Percentiles rank a stretch among this genome's conserved stretches.
Evolutionary conservation across 2,113 vertebrate genomes (phyloP).

Genomic region (Menura novaehollandiae): DNA sequence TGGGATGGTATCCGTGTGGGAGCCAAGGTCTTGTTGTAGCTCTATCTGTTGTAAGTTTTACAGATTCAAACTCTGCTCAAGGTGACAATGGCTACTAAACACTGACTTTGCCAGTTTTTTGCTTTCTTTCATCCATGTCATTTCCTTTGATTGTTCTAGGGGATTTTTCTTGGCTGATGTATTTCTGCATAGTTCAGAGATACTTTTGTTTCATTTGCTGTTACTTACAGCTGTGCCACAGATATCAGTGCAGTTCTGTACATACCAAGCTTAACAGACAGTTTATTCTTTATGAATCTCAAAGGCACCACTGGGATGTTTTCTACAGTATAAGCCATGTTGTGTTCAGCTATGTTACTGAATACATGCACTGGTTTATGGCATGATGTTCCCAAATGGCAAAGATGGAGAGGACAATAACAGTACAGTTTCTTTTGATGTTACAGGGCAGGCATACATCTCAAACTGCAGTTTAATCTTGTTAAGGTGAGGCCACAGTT

Average conservation of each 20-base stretch:
- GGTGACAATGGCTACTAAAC: background rate
- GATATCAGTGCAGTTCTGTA: background rate
- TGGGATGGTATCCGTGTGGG: background rate
- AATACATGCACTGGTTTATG: rapidly evolving
- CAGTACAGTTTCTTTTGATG: background rate
- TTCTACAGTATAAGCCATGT: background rate
- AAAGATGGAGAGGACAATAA: background rate
- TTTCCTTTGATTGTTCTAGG: constrained; percentile 15
- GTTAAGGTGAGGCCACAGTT: background rate
- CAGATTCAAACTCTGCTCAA: background rate
- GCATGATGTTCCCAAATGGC: background rate
- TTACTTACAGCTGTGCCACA: background rate
- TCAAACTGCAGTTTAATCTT: background rate
- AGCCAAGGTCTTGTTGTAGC: rapidly evolving
- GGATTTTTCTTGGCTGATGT: background rate
- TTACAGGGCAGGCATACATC: background rate
- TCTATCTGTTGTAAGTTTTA: background rate
- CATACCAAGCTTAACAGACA: background rate
- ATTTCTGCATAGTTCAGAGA: background rate
- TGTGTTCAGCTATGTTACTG: background rate
- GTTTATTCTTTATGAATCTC: background rate
- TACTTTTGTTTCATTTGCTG: background rate
- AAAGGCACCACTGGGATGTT: background rate
- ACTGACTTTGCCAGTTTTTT: background rate
- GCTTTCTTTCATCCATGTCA: background rate